These are phyloP conservation scores for Muntiacus muntjak DNA, from an alignment of 2,113 vertebrate genomes.

Conservation along the genomic window DNA sequence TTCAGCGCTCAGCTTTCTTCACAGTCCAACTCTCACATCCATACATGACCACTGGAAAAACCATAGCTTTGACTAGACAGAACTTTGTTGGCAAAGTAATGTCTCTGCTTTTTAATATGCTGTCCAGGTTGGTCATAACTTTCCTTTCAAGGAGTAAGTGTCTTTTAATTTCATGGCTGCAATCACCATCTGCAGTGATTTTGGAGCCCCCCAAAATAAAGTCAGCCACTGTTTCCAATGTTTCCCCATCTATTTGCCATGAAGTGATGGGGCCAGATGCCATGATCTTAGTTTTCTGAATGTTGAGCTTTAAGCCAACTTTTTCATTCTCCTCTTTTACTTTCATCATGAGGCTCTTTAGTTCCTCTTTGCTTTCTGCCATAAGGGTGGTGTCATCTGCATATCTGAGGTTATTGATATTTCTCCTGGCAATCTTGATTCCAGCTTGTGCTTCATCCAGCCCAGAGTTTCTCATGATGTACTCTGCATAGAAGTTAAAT, in stretches of 20 bases:
- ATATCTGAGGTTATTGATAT: background rate
- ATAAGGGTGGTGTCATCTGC: background rate
- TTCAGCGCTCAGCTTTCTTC: fast-evolving
- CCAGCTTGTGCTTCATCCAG: background rate
- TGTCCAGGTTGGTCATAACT: background rate
- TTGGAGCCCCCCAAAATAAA: background rate
- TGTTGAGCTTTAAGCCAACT: background rate
- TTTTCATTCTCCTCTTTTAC: background rate
- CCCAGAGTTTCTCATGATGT: background rate
- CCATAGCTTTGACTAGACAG: background rate
- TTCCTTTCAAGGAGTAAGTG: background rate
- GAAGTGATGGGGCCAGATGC: background rate
- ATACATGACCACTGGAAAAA: background rate
- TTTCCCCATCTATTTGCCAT: background rate
- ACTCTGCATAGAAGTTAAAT: background rate
- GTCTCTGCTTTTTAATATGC: background rate
- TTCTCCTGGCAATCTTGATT: background rate
- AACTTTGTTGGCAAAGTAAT: background rate
- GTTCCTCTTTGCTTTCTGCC: background rate
- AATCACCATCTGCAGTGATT: background rate
- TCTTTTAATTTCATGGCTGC: background rate
- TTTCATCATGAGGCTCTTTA: background rate
- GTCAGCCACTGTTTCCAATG: background rate
- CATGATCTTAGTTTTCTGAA: background rate
- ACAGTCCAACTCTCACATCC: background rate